Conservation (phyloP, 2,797 vertebrate genomes). For the Characodon lateralis region DNA sequence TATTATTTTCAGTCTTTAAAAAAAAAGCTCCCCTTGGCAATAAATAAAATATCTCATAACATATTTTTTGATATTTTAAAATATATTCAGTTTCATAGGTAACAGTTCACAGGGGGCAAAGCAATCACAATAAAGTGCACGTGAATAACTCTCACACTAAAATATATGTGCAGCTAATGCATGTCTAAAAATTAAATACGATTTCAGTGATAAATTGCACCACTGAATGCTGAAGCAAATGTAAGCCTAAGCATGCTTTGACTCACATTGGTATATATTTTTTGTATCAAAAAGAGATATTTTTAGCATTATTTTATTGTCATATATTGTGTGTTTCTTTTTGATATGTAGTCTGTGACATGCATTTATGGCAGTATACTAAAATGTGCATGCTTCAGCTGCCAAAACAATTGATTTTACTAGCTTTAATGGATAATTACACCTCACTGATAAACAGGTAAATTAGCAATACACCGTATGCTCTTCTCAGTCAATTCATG, state of each 20-base stretch:
- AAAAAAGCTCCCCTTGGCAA: neutral
- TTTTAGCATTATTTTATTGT: neutral
- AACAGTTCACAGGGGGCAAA: slow-evolving; percentile 10
- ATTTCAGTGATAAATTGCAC: slow-evolving; percentile 13
- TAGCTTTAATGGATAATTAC: slow-evolving; percentile 9
- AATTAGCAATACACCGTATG: neutral
- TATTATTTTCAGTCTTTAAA: slow-evolving; percentile 18
- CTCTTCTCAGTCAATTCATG: slow-evolving; percentile 6
- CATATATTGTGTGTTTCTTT: neutral
- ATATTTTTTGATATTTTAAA: neutral
- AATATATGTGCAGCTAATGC: slow-evolving; percentile 8
- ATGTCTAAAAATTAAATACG: neutral
- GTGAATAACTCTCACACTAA: slow-evolving; percentile 13
- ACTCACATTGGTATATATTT: neutral
- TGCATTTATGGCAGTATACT: slow-evolving; percentile 36
- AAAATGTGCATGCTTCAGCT: slow-evolving; percentile 34
- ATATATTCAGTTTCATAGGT: slow-evolving; percentile 9
- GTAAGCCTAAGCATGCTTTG: slow-evolving; percentile 36
- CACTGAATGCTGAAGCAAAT: slow-evolving; percentile 7
- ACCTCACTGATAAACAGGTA: neutral
- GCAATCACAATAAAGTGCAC: slow-evolving; percentile 27
- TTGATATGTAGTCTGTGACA: slow-evolving; percentile 24
- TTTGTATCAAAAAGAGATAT: neutral
- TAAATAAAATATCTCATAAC: slow-evolving; percentile 6
- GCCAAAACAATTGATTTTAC: slow-evolving; percentile 4